Evolutionary conservation across 2,797 vertebrate genomes (phyloP).

Genomic region (Acestrorhynchus altus): DNA sequence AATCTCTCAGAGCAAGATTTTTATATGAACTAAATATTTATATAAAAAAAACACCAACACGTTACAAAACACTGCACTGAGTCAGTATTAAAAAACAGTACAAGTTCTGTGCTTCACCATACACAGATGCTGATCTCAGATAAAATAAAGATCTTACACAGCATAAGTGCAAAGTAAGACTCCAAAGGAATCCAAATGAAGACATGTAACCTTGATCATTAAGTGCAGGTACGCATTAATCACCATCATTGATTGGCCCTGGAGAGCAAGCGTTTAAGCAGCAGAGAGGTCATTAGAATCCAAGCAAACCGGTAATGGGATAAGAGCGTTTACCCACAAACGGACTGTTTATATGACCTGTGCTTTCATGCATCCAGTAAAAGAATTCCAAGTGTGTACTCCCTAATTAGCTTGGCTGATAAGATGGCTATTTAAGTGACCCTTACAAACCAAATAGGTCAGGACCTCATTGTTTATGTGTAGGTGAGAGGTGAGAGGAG

Average conservation of each 20-base stretch:
- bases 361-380: not conserved
- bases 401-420: constrained; percentile 1
- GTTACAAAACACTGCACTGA: no score
- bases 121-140: not conserved
- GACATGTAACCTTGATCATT: constrained; percentile 59
- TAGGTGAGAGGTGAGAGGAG: not conserved
- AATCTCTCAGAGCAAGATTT: not conserved
- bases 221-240: constrained; percentile 52
- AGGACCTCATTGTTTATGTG: not conserved
- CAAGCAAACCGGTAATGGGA: constrained; percentile 49
- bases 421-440: not conserved
- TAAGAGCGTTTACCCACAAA: constrained; percentile 34
- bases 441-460: no score
- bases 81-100: not conserved
- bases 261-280: constrained; percentile 44
- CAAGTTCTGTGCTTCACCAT: not conserved
- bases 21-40: no score
- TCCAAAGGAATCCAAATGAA: constrained; percentile 42
- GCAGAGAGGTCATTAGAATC: constrained; percentile 34
- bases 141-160: not conserved
- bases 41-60: not conserved
- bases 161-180: constrained; percentile 1
- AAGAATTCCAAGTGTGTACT: not conserved
- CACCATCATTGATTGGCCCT: constrained; percentile 55
- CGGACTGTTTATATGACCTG: constrained; percentile 23